Evolutionary conservation across 2,113 vertebrate species (phyloP), one percentile per base, ranked within the genome.

Genomic region (Albula glossodonta): DNA sequence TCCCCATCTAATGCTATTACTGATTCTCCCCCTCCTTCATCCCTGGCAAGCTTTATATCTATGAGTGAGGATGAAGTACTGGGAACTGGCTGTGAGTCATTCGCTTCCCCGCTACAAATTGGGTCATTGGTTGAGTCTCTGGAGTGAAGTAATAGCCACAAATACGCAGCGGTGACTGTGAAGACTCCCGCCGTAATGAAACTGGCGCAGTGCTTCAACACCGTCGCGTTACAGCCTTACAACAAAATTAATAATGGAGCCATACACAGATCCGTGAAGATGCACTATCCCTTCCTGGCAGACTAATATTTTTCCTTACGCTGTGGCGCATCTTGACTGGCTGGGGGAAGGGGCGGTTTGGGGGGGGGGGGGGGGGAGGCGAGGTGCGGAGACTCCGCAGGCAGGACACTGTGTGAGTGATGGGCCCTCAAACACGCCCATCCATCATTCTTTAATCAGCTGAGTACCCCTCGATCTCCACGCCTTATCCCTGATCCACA

Each of bases 71-170:
- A 53, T 52, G 60, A 53, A 57, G 85, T 53, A 86, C n/a, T 74
- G 85, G 80, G n/a, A 82, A 82, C 51, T 77, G 80, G 25, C 25
- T 41, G 60, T 77, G 80, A 82, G 85, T 86, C 80, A 50, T 49
- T 56, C 66, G 12, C 79, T 86, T 86, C 66, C 31, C 63, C 63
- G 63, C 82, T 51, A 83, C 82, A 74, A 22, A 83, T 70, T 51
- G 49, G 63, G 82, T 83, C 82, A 70, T 83, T 83, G 53, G 31
- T 70, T 51, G 82, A 11, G 31, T 51, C 82, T 50, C 60, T 51
- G 19, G 82, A 51, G 82, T 83, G n/a, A 83, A 60, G 81, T 15
- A n/a, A 82, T 60, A n/a, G 81, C 19, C n/a, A 60, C 48, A 60
- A 82, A 82, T 22, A n/a, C 17, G 51, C 80, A 10, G 22, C 50